Base-by-base conservation (phyloP, 2,888 invertebrate genomes). In the Myopa tessellatipennis region DNA sequence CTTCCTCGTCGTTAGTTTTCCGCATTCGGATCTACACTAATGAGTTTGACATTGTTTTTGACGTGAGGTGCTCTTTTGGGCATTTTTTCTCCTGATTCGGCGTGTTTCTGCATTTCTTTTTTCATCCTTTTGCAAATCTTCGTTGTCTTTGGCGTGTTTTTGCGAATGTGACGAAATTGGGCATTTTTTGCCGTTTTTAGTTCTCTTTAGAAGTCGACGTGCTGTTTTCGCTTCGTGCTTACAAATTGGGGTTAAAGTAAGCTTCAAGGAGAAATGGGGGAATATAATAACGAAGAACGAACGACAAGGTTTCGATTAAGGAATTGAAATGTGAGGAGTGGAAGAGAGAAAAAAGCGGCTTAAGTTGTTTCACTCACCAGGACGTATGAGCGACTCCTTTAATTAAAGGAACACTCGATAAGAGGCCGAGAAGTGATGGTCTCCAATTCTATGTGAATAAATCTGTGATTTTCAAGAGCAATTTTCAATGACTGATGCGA, bases 21-120 rank as follows among this genome's bases (percentile, higher is more conserved):
- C 26, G n/a, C 60, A 38, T n/a, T 5, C 26, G 61, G 36, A 45
- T 61, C 61, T 60, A 36, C 86, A 84, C 86, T 85, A 85, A 85
- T 85, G 85, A 85, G 85, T 85, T 85, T 85, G 85, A 85, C 85
- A 85, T 85, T 85, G 85, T 85, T 85, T 85, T 83, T 45, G 34
- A 45, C 45, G 45, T 45, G 45, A 45, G 45, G 45, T 45, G 45
- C 45, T 45, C 45, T 60, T 36, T 60, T 18, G 7, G n/a, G 16
- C 5, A 14, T 38, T 34, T n/a, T 70, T 70, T 68, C 34, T 12
- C 26, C 18, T 69, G n/a, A 4, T 26, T 8, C 40, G n/a, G 68
- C 36, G 4, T n/a, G 2, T 45, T 45, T 10, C 61, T 61, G 14
- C 34, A 8, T 61, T 61, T 8, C 34, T 34, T 26, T 61, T 61